phyloP scores from a whole-genome alignment of 2,113 vertebrate genomes.

The Syngnathoides biaculeatus region DNA sequence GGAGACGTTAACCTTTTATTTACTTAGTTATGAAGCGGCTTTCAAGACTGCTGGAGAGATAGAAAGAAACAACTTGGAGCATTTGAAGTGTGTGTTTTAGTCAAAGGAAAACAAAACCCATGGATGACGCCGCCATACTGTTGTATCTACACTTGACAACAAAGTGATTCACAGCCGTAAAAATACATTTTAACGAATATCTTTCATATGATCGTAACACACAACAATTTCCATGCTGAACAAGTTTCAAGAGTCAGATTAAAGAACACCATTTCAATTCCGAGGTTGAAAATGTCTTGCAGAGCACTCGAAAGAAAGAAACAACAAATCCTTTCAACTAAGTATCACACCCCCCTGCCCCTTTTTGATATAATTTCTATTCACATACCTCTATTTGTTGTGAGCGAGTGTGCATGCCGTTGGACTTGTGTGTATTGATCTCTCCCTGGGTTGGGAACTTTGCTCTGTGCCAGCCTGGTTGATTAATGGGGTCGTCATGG shows the following conservation, averaged over 20 bases:
- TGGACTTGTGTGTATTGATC: constrained; percentile 83
- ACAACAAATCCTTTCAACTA: neutral
- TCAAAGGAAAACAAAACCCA: neutral
- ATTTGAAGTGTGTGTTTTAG: neutral
- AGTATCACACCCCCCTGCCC: neutral
- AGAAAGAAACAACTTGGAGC: neutral
- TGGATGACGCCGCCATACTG: neutral
- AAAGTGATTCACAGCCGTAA: no score
- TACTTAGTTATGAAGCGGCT: neutral
- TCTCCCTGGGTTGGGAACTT: constrained; percentile 93
- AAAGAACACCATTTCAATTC: neutral
- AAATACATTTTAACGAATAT: no score
- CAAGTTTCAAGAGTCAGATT: neutral
- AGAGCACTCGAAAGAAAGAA: neutral
- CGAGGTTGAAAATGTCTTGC: neutral
- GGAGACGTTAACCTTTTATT: neutral
- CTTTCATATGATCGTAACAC: no score
- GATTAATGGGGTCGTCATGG: constrained; percentile 99
- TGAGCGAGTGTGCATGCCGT: constrained; percentile 21
- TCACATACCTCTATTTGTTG: constrained; percentile 19
- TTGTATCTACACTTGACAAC: neutral
- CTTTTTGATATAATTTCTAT: constrained; percentile 6
- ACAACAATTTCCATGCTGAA: no score
- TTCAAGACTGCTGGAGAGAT: neutral
- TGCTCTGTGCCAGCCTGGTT: constrained; percentile 95